Percentiles rank a stretch among this genome's conserved stretches.
Conservation (phyloP, 2,113 vertebrate species). For the Takifugu flavidus region DNA sequence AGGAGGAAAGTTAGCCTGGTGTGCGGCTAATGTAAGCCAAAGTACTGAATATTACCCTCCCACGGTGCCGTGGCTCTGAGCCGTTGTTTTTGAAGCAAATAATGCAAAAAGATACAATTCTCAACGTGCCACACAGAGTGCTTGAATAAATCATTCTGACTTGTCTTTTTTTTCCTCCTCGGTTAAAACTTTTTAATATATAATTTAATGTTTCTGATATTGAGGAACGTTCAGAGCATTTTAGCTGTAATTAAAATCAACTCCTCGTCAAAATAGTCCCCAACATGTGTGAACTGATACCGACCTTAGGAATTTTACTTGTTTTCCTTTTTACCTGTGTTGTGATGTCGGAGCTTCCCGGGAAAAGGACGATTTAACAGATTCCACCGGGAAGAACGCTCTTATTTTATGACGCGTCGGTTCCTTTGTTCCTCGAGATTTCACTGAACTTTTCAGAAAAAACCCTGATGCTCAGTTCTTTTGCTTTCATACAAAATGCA, state of each 20-base stretch:
- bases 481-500: not conserved
- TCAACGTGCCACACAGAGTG: slow-evolving; percentile 38
- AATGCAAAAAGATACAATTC: slow-evolving; percentile 43
- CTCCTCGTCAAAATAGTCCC: slow-evolving; percentile 37
- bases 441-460: not conserved
- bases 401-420: slow-evolving; percentile 36
- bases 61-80: slow-evolving; percentile 63
- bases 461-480: slow-evolving; percentile 9
- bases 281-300: slow-evolving; percentile 23
- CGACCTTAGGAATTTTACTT: slow-evolving; percentile 8
- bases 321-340: slow-evolving; percentile 19
- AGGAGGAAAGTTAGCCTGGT: slow-evolving; percentile 68
- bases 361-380: slow-evolving; percentile 27
- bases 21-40: slow-evolving; percentile 76
- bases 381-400: slow-evolving; percentile 37
- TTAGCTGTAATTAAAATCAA: slow-evolving; percentile 31
- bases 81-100: slow-evolving; percentile 65
- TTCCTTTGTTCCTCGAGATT: slow-evolving; percentile 18
- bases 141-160: slow-evolving; percentile 65
- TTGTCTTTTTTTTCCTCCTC: slow-evolving; percentile 29
- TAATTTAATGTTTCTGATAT: slow-evolving; percentile 35
- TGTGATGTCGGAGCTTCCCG: slow-evolving; percentile 46
- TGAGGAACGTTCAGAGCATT: slow-evolving; percentile 32
- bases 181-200: slow-evolving; percentile 38
- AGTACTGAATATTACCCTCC: slow-evolving; percentile 74